phyloP scores from a whole-genome alignment of 2,888 invertebrate genomes.

The Euproctis similis region DNA sequence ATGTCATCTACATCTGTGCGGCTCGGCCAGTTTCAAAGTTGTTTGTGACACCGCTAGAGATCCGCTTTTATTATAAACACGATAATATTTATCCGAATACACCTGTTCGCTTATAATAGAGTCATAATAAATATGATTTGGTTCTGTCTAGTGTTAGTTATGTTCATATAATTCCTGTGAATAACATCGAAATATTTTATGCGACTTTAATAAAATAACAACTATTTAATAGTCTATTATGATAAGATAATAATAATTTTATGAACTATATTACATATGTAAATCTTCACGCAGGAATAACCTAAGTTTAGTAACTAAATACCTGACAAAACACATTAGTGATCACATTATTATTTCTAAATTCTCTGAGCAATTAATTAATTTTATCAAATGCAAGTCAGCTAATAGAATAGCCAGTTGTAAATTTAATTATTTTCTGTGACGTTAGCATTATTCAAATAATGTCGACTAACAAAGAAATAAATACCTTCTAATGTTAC shows the following conservation, averaged over 20 bases:
- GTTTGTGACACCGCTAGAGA: conserved; percentile 57
- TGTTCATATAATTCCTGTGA: too few species aligned
- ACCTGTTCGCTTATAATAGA: conserved; percentile 42
- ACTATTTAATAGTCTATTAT: too few species aligned
- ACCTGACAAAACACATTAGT: too few species aligned
- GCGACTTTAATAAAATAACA: too few species aligned
- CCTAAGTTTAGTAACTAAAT: too few species aligned
- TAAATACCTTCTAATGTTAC: conserved; percentile 23
- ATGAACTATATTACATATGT: too few species aligned
- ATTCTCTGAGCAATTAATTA: too few species aligned
- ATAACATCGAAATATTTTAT: too few species aligned
- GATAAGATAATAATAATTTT: too few species aligned
- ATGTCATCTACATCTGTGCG: conserved; percentile 67
- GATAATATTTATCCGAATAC: conserved; percentile 51
- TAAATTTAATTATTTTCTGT: conserved; percentile 12
- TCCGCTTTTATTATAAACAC: conserved; percentile 51
- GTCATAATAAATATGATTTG: conserved; percentile 35
- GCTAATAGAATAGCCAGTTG: conserved; percentile 4
- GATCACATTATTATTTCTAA: too few species aligned
- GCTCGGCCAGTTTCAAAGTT: conserved; percentile 64
- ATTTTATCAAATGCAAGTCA: conserved; percentile 6
- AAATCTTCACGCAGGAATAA: too few species aligned
- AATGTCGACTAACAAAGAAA: conserved; percentile 20
- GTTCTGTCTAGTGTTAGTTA: too few species aligned
- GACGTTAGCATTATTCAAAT: conserved; percentile 23